Conservation (phyloP, 2,113 vertebrate species). For the Erpornis zantholeuca region DNA sequence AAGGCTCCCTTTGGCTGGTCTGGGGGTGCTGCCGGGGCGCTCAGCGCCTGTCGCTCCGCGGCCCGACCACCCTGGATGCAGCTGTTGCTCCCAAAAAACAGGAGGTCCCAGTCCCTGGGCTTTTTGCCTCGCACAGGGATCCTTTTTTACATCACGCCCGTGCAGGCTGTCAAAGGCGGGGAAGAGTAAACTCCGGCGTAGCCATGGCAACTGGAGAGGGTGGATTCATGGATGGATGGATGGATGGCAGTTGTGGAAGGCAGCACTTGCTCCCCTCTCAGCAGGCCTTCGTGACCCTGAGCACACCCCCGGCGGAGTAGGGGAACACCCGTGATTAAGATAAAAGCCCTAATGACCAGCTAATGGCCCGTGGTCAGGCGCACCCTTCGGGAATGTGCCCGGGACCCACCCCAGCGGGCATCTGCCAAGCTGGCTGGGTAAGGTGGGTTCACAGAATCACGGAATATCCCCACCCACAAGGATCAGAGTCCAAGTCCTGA, state of each 20-base stretch:
- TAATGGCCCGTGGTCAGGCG: neutral
- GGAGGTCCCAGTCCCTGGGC: neutral
- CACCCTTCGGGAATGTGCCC: neutral
- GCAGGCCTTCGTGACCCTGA: neutral
- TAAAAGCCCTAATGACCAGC: neutral
- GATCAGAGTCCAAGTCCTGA: neutral
- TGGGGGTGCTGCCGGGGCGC: accelerated
- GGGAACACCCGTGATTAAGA: neutral
- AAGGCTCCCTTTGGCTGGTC: neutral
- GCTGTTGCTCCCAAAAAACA: neutral
- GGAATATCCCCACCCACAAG: neutral
- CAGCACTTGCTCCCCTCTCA: neutral
- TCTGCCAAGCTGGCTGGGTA: neutral
- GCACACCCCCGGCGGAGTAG: neutral
- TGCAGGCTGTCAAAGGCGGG: neutral
- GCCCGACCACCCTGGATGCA: neutral
- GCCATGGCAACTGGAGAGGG: constrained; percentile 65
- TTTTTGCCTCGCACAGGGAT: neutral
- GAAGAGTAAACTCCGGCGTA: constrained; percentile 61
- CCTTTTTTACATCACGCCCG: neutral
- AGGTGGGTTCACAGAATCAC: neutral
- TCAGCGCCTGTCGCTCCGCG: accelerated
- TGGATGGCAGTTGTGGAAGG: neutral
- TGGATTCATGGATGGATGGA: neutral
- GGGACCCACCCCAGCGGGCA: accelerated